A percentile compares a stretch with the other conserved stretches of the same genome.
Conservation (phyloP, 2,888 invertebrate species). For the Cerceris ruficornis region DNA sequence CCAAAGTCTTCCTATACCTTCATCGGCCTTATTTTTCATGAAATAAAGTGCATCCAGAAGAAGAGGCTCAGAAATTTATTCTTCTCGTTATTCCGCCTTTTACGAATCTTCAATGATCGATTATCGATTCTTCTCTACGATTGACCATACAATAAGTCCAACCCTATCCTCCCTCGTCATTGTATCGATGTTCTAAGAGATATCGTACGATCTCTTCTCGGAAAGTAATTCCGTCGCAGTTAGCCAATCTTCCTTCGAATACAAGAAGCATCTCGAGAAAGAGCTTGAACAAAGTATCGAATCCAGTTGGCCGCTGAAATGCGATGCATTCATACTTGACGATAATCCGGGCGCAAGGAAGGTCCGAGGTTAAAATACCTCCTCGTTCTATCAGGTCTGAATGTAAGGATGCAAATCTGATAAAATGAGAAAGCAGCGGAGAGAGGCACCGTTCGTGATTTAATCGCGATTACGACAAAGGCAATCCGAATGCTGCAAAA, state of each 20-base stretch:
- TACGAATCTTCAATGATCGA: background rate
- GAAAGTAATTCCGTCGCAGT: background rate
- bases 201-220: background rate
- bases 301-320: background rate
- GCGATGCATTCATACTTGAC: background rate
- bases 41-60: too few relatives aligned
- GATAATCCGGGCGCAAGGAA: background rate
- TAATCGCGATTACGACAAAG: conserved; percentile 32
- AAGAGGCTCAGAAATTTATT: too few relatives aligned
- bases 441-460: background rate
- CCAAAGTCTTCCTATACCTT: too few relatives aligned
- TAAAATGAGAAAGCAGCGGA: background rate
- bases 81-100: too few relatives aligned
- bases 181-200: background rate
- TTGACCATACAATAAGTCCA: too few relatives aligned
- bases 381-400: background rate
- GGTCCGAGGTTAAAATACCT: too few relatives aligned
- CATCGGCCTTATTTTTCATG: too few relatives aligned
- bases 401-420: background rate
- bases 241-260: background rate
- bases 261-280: background rate
- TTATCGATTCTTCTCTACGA: background rate
- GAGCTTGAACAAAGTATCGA: background rate
- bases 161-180: too few relatives aligned
- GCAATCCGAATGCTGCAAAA: conserved; percentile 23